Evolutionary conservation across 1,140 invertebrate species (phyloP), one percentile per base, ranked within the genome.

Genomic region (Teleopsis dalmanni): DNA sequence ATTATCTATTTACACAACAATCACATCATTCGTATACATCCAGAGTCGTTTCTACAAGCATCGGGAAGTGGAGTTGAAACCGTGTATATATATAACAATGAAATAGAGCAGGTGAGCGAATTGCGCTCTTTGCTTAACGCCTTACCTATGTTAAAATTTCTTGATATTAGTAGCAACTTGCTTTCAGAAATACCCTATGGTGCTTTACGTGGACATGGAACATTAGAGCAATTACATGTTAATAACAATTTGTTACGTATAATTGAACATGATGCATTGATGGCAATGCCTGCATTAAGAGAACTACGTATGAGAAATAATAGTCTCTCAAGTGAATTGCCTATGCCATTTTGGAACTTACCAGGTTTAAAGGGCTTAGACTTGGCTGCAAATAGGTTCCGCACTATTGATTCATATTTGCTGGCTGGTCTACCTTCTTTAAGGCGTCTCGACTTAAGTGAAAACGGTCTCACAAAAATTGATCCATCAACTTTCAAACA

Each of bases 331-430:
- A 80, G 83, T 56, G 73, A 75, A 10, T 71, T 75, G 48, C 78
- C 79, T 47, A 72, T 78, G 50, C 84, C 86, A 2, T 82, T 85
- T 58, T 90, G 86, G 86, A 85, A 89, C 73, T 70, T 90, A 11
- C 87, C 87, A 1, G 78, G 81, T 7, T 71, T 90, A 4, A 89
- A 89, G 72, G 85, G 87, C 0, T 69, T 94, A 36, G 88, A 92
- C 73, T 66, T 92, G 23, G 84, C 86, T 0, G 74, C 76, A 31
- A 93, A 93, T 59, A 81, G 82, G 48, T 84, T 90, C 50, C 75
- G 78, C 36, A 76, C 78, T 3, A 56, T 92, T 3, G 83, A 88
- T 57, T 78, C 81, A 4, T 78, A 79, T 33, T 67, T 91, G 13
- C 66, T 93, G 16, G 76, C 75, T 1, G 88, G 87, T 56, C 62